Conservation (phyloP, 1,140 invertebrate genomes). For the Nephotettix cincticeps region DNA sequence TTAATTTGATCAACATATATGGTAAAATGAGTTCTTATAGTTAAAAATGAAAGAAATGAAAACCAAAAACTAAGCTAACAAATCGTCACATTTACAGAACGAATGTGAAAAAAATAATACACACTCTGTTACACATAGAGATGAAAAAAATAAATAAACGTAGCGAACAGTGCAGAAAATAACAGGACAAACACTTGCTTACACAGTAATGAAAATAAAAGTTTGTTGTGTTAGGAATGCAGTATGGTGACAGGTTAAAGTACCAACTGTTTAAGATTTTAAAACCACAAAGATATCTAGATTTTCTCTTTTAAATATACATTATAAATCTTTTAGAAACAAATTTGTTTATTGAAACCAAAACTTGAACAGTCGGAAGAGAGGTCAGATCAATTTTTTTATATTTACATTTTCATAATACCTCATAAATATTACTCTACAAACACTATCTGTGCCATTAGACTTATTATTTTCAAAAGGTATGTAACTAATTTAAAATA, state of each 20-base stretch:
- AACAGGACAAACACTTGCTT: slow-evolving; percentile 37
- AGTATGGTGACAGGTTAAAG: neutral
- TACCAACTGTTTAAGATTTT: too few species aligned
- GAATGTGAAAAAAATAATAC: slow-evolving; percentile 38
- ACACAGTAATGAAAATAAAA: slow-evolving; percentile 33
- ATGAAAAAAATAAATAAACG: slow-evolving; percentile 52
- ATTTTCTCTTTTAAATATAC: too few species aligned
- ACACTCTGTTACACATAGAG: slow-evolving; percentile 59
- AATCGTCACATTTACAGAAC: slow-evolving; percentile 37
- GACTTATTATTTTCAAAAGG: too few species aligned
- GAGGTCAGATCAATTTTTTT: too few species aligned
- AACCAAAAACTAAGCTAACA: slow-evolving; percentile 39
- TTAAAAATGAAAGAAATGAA: slow-evolving; percentile 33
- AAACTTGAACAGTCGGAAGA: too few species aligned
- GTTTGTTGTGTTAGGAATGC: neutral
- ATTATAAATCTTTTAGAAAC: too few species aligned
- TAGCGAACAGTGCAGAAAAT: slow-evolving; percentile 38
- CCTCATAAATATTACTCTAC: too few species aligned
- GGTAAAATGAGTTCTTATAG: slow-evolving; percentile 25
- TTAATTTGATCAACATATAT: slow-evolving; percentile 8
- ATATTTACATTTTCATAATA: too few species aligned
- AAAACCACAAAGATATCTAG: too few species aligned
- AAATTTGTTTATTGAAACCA: too few species aligned
- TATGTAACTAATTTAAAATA: too few species aligned
- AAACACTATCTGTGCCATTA: too few species aligned